These are phyloP conservation scores for Eufriesea mexicana DNA, from an alignment of 1,140 invertebrate species.

Conservation along the genomic window DNA sequence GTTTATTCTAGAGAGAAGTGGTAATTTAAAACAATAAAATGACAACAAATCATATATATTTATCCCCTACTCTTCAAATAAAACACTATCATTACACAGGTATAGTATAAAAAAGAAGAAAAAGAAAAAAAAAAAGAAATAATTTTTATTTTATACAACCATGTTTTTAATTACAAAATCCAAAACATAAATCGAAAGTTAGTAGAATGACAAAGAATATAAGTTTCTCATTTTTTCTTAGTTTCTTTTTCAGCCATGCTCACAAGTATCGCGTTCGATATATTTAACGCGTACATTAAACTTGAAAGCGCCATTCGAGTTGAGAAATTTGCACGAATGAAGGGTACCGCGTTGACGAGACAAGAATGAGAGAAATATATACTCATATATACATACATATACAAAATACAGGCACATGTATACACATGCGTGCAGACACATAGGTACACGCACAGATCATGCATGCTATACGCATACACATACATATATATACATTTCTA, in stretches of 20 bases:
- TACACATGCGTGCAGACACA: background rate
- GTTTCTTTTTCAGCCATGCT: background rate
- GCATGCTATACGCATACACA: too few species aligned
- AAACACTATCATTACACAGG: background rate
- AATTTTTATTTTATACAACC: too few species aligned
- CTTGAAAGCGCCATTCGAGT: constrained; percentile 1
- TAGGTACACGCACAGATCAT: background rate
- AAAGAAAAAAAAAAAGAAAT: too few species aligned
- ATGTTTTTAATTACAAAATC: background rate
- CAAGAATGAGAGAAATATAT: background rate
- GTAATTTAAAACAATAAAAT: background rate
- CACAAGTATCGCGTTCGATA: background rate
- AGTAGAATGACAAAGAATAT: background rate
- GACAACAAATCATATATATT: too few species aligned
- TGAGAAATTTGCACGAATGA: constrained; percentile 23
- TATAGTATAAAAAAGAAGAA: too few species aligned
- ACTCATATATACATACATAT: background rate
- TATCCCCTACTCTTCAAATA: background rate
- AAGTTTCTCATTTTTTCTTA: background rate
- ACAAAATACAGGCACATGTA: too few species aligned
- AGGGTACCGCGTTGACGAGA: constrained; percentile 14
- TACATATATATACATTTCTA: background rate
- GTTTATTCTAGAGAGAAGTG: background rate
- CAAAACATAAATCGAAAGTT: background rate
- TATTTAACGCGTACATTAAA: constrained; percentile 16